Percentiles rank a stretch among this genome's conserved stretches.
phyloP scores from a whole-genome alignment of 2,888 invertebrate species.

The Thysanoteuthis rhombus region DNA sequence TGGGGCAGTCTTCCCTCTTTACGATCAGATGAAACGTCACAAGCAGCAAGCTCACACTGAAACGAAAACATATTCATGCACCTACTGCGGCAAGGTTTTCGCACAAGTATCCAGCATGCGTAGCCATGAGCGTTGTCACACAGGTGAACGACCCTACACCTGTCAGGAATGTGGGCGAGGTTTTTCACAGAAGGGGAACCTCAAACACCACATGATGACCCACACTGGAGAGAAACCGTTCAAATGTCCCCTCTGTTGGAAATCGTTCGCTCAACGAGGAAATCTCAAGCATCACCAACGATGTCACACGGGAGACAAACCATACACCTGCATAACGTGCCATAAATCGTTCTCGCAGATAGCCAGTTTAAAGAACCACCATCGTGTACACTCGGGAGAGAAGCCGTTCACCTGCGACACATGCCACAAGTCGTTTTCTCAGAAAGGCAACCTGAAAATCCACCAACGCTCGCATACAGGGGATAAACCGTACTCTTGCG shows the following conservation, averaged over 20 bases:
- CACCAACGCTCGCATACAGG: conserved; percentile 18
- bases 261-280: conserved; percentile 12
- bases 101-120: conserved; percentile 18
- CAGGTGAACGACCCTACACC: conserved; percentile 21
- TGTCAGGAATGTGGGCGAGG: not conserved
- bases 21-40: conserved; percentile 23
- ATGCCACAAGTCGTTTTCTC: conserved; percentile 22
- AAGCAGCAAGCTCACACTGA: conserved; percentile 23
- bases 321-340: conserved; percentile 13
- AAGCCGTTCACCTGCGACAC: conserved; percentile 16
- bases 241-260: conserved; percentile 26
- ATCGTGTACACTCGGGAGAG: conserved; percentile 21
- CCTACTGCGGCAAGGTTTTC: not conserved
- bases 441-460: conserved; percentile 16
- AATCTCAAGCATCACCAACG: not conserved
- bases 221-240: conserved; percentile 25
- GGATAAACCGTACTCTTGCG: conserved; percentile 25
- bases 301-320: conserved; percentile 27
- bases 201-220: conserved; percentile 24
- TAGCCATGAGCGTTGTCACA: conserved; percentile 19
- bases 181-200: conserved; percentile 21
- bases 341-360: not conserved
- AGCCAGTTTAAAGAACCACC: conserved; percentile 14
- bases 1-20: conserved; percentile 25
- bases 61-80: not conserved